These are phyloP conservation scores for Eclectus roratus DNA, from an alignment of 2,113 vertebrate species.

Conservation along the genomic window DNA sequence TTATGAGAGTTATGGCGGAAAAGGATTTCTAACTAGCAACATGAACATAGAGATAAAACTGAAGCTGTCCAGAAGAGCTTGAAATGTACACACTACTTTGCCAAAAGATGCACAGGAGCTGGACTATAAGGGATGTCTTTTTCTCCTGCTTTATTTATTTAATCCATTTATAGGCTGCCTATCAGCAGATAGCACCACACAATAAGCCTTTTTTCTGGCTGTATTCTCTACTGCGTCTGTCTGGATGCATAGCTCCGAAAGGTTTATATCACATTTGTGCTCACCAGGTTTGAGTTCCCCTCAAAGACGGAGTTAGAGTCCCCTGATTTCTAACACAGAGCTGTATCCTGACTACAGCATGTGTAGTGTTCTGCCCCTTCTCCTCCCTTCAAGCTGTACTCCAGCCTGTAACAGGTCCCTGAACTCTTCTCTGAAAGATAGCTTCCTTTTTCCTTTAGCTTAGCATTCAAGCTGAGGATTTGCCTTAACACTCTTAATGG, in stretches of 20 bases:
- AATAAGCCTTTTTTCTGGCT: neutral
- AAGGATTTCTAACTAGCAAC: neutral
- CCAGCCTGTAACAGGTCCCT: neutral
- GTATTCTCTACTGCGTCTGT: neutral
- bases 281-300: neutral
- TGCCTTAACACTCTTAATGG: neutral
- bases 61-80: neutral
- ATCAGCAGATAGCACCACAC: neutral
- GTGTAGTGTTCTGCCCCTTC: neutral
- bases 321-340: neutral
- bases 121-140: neutral
- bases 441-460: neutral
- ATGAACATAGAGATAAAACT: neutral
- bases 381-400: neutral
- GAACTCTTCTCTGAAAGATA: neutral
- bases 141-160: neutral
- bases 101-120: neutral
- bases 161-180: neutral
- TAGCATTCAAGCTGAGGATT: neutral
- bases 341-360: neutral
- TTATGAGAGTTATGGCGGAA: neutral
- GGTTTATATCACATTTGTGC: neutral
- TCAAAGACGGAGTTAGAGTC: neutral
- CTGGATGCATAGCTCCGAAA: neutral
- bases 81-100: neutral